These are phyloP conservation scores for Lasiommata megera DNA, from an alignment of 2,888 invertebrate species.

Conservation along the genomic window DNA sequence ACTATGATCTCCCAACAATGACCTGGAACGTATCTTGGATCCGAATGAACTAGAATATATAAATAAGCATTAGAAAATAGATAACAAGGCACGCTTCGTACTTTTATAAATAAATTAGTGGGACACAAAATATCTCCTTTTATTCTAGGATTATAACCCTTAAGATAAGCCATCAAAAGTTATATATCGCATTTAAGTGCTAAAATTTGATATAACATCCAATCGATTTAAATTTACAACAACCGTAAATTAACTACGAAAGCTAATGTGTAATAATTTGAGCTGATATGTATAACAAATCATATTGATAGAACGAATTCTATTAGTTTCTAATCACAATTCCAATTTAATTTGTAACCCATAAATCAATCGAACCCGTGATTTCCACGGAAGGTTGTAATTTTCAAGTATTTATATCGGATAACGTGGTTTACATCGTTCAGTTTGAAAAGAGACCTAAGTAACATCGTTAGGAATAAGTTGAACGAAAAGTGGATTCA, in stretches of 20 bases:
- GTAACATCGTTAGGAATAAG: conserved; percentile 22
- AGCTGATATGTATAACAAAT: conserved; percentile 33
- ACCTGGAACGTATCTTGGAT: conserved; percentile 32
- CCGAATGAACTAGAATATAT: conserved; percentile 31
- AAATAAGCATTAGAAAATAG: conserved; percentile 38
- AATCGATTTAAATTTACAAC: conserved; percentile 8
- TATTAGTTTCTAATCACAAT: conserved; percentile 37
- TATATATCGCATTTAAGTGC: not conserved
- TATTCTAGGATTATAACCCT: conserved; percentile 11
- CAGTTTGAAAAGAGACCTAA: conserved; percentile 30
- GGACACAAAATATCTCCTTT: conserved; percentile 33
- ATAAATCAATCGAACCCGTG: conserved; percentile 40
- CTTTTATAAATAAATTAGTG: conserved; percentile 42
- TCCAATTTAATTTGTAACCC: conserved; percentile 33
- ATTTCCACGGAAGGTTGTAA: conserved; percentile 37
- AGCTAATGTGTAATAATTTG: conserved; percentile 23
- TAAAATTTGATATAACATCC: not conserved
- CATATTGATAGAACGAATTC: conserved; percentile 38
- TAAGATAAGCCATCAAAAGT: not conserved
- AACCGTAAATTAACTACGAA: conserved; percentile 9
- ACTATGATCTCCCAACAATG: conserved; percentile 35
- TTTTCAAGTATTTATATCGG: conserved; percentile 37
- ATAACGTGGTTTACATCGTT: conserved; percentile 17
- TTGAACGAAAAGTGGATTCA: conserved; percentile 29
- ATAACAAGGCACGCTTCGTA: conserved; percentile 41